Percentiles rank a stretch among this genome's conserved stretches.
These are phyloP conservation scores for Cremastinae sp. DNA, from an alignment of 2,888 invertebrate genomes.

Conservation along the genomic window DNA sequence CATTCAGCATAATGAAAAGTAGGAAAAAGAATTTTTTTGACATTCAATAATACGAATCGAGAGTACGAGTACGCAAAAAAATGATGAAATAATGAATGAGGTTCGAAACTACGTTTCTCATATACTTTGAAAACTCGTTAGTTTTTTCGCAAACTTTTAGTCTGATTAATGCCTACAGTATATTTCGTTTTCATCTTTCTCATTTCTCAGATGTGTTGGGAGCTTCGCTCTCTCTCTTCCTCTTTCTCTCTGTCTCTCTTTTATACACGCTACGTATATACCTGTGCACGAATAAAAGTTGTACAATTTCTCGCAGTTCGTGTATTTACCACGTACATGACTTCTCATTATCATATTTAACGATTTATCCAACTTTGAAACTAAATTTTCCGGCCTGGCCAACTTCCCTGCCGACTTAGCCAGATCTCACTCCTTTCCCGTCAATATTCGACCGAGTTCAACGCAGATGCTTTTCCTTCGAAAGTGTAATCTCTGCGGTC, in stretches of 20 bases:
- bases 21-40: no score
- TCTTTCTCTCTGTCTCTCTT: background rate
- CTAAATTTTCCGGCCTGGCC: constrained; percentile 57
- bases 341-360: constrained; percentile 66
- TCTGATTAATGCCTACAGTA: constrained; percentile 7
- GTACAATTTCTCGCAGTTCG: constrained; percentile 23
- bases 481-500: constrained; percentile 20
- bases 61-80: background rate
- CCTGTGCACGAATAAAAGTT: constrained; percentile 40
- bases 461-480: constrained; percentile 25
- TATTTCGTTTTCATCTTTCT: constrained; percentile 52
- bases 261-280: background rate
- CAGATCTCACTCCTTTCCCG: constrained; percentile 7
- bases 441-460: constrained; percentile 49
- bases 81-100: background rate
- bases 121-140: constrained; percentile 7
- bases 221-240: background rate
- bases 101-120: background rate
- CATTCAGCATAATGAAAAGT: no score
- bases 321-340: constrained; percentile 47
- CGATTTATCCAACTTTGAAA: constrained; percentile 62
- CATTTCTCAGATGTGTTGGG: constrained; percentile 9
- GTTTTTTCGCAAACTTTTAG: constrained; percentile 5
- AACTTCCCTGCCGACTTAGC: constrained; percentile 38
- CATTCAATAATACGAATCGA: no score